A percentile compares a stretch with the other conserved stretches of the same genome.
These are phyloP conservation scores for Volucella inflata DNA, from an alignment of 2,888 invertebrate species.

Conservation along the genomic window DNA sequence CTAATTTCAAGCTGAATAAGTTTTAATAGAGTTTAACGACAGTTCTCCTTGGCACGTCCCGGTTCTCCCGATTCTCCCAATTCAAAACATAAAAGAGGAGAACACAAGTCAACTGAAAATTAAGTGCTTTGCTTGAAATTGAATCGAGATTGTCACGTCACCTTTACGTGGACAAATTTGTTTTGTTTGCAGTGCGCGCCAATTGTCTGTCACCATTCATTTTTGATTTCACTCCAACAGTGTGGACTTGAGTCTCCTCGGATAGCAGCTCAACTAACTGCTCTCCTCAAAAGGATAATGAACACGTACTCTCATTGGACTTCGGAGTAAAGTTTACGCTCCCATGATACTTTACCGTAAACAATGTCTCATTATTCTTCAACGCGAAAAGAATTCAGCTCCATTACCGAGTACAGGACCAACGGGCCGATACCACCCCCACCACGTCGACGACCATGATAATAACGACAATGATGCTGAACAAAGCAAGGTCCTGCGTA, in stretches of 20 bases:
- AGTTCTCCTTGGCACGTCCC: constrained; percentile 1
- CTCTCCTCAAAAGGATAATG: constrained; percentile 22
- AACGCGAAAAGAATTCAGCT: constrained; percentile 5
- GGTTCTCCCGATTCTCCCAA: no score
- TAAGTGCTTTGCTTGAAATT: constrained; percentile 26
- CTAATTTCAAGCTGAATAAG: constrained; percentile 24
- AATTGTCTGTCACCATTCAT: not conserved
- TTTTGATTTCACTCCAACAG: constrained; percentile 3
- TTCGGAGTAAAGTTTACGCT: constrained; percentile 38
- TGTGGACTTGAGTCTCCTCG: not conserved
- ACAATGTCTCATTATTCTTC: constrained; percentile 27
- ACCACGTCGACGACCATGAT: not conserved
- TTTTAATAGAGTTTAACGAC: not conserved
- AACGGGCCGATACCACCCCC: not conserved
- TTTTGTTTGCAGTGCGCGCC: constrained; percentile 2
- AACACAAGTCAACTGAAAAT: constrained; percentile 33
- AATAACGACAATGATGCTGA: not conserved
- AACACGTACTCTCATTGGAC: constrained; percentile 48
- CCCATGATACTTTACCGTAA: constrained; percentile 21
- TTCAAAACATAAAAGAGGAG: not conserved
- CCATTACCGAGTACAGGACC: not conserved
- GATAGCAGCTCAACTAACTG: not conserved
- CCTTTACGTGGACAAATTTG: constrained; percentile 30
- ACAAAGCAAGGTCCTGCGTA: constrained; percentile 17
- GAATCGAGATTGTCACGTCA: constrained; percentile 35